Base-by-base conservation (phyloP, 2,797 vertebrate genomes). In the Hephaestus fuliginosus region DNA sequence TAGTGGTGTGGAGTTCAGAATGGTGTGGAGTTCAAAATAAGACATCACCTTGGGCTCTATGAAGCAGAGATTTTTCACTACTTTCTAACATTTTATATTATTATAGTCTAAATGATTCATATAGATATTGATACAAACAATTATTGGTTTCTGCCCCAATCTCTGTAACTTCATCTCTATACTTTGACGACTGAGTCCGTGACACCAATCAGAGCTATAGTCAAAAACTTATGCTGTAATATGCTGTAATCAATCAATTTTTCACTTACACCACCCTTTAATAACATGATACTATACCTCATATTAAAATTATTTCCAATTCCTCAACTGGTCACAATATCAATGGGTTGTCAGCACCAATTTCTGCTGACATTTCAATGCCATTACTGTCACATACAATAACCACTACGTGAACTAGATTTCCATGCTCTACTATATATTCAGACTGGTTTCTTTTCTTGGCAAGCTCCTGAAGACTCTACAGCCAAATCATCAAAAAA, bases 401-500 rank as follows among this genome's bases (percentile, higher is more conserved):
- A 61, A 61, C 41, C 65, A 41, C 58, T 60, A 41, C 15, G 74
- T 73, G 5, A 58, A 67, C 68, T 56, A 41, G 9, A 70, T 76
- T 57, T 71, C 7, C 53, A 66, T 52, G 41, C 41, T 56, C 41
- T 58, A 28, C 48, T 57, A 15, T 9, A 76, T 36, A 49, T 15
- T 53, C 60, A 41, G 33, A 48, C 62, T 39, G 15, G 20, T 68
- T 67, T 78, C 17, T 69, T 73, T 64, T 84, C 25, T 71, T 78
- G 77, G 67, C 74, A 82, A 39, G 22, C 6, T 57, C 22, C 56
- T 63, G 2, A 63, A 43, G 36, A 57, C 22, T 64, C 44, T 33
- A n/a, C 46, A 53, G 74, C 49, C 56, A 77, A 86, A 82, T 86
- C 60, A 79, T 78, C 61, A 58, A 58, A 74, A 48, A 80, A 83